Percentiles rank a stretch among this genome's conserved stretches.
Evolutionary conservation across 2,113 vertebrate species (phyloP).

Genomic region (Tetraodon nigroviridis): DNA sequence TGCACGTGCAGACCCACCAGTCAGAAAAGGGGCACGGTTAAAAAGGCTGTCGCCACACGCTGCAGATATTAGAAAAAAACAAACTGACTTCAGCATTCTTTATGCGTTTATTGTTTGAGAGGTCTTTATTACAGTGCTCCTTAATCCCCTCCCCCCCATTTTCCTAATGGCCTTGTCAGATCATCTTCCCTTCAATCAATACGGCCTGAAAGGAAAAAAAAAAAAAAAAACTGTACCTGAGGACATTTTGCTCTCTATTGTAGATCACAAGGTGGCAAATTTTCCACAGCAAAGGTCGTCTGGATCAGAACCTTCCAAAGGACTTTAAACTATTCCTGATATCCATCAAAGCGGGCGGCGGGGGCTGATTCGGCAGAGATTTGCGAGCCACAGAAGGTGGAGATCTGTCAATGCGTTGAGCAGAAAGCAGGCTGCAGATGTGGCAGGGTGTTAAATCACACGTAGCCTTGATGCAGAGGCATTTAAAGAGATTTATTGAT

Average conservation of each 20-base stretch:
- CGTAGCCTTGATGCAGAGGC: conserved; percentile 56
- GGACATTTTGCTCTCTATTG: conserved; percentile 46
- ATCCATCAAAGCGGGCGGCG: conserved; percentile 20
- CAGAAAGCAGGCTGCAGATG: conserved; percentile 33
- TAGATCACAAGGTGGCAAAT: conserved; percentile 54
- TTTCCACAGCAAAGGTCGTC: conserved; percentile 33
- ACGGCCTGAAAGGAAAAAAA: conserved; percentile 57
- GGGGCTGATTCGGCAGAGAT: conserved; percentile 29
- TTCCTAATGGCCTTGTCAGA: conserved; percentile 60
- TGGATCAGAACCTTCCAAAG: conserved; percentile 47
- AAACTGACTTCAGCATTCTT: conserved; percentile 27
- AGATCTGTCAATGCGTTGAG: conserved; percentile 31
- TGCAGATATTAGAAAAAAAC: conserved; percentile 32
- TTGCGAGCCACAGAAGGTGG: conserved; percentile 28
- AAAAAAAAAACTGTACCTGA: conserved; percentile 56
- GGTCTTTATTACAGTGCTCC: conserved; percentile 48
- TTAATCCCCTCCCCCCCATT: conserved; percentile 40
- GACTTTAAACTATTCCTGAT: conserved; percentile 44
- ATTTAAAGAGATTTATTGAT: conserved; percentile 77
- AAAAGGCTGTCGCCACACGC: conserved; percentile 5
- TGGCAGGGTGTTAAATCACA: conserved; percentile 65
- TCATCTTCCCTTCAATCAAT: conserved; percentile 66
- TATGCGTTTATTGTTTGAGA: conserved; percentile 49
- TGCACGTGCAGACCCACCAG: conserved; percentile 1
- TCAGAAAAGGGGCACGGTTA: conserved; percentile 8